Evolutionary conservation across 2,113 vertebrate genomes (phyloP).

Genomic region (Acanthisitta chloris): DNA sequence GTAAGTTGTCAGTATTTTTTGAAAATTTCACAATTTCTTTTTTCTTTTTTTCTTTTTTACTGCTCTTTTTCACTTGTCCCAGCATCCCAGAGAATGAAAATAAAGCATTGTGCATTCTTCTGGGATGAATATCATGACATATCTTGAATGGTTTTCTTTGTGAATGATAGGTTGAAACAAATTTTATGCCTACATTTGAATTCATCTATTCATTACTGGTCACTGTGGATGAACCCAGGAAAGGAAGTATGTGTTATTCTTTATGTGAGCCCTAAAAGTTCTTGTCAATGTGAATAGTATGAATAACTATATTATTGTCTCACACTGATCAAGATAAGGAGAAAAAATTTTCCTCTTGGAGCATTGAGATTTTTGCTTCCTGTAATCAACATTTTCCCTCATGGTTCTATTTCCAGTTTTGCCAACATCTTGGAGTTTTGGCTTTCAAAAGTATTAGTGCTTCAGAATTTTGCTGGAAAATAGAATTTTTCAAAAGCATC

Average conservation of each 20-base stretch:
- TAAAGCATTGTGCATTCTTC: not conserved
- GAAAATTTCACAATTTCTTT: not conserved
- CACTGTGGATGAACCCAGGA: not conserved
- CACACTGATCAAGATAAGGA: not conserved
- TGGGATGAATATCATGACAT: not conserved
- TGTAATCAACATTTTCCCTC: not conserved
- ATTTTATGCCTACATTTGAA: not conserved
- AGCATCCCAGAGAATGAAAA: not conserved
- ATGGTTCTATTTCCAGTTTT: not conserved
- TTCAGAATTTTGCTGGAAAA: not conserved
- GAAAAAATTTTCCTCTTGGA: not conserved
- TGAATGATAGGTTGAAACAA: not conserved
- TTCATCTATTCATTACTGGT: not conserved
- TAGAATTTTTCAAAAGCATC: not conserved
- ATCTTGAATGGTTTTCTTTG: not conserved
- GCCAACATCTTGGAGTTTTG: not conserved
- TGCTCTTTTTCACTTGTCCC: not conserved
- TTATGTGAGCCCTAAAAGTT: not conserved
- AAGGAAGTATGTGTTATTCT: not conserved
- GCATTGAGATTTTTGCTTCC: not conserved
- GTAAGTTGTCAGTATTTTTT: not conserved
- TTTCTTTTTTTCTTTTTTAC: too few relatives aligned
- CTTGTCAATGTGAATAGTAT: not conserved
- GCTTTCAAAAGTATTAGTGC: not conserved
- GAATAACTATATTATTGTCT: not conserved